Conservation (phyloP, 2,113 vertebrate genomes). For the Chaenocephalus aceratus region DNA sequence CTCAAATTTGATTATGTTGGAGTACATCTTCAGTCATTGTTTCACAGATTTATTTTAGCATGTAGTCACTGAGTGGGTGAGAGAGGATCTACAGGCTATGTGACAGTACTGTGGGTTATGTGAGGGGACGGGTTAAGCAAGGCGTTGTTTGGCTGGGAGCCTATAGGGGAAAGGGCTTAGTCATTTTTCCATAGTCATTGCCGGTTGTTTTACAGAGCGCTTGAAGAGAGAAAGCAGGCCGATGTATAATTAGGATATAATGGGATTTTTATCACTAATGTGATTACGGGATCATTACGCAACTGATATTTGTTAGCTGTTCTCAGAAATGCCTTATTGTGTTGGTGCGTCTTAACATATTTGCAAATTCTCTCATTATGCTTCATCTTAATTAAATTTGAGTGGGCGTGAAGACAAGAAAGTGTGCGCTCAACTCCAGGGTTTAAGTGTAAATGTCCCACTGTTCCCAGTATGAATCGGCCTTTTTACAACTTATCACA, state of each 20-base stretch:
- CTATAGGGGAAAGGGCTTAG: slow-evolving; percentile 37
- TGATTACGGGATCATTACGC: slow-evolving; percentile 64
- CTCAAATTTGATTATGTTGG: slow-evolving; percentile 60
- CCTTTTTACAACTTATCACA: slow-evolving; percentile 21
- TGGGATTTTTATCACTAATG: slow-evolving; percentile 71
- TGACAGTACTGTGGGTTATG: slow-evolving; percentile 30
- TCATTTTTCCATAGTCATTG: slow-evolving; percentile 48
- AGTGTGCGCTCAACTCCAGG: background rate
- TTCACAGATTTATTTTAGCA: slow-evolving; percentile 59
- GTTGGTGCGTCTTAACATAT: slow-evolving; percentile 22
- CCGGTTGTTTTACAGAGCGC: slow-evolving; percentile 40
- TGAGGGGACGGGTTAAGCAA: slow-evolving; percentile 45
- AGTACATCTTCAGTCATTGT: slow-evolving; percentile 61
- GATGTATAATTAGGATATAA: slow-evolving; percentile 64
- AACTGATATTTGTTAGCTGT: slow-evolving; percentile 56
- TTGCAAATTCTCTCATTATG: slow-evolving; percentile 28
- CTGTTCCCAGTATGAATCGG: slow-evolving; percentile 5
- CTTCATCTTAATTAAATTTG: slow-evolving; percentile 16
- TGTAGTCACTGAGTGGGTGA: slow-evolving; percentile 39
- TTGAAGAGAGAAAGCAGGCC: slow-evolving; percentile 38
- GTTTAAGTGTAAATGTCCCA: slow-evolving; percentile 40
- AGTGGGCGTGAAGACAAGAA: slow-evolving; percentile 9
- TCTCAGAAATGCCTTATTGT: slow-evolving; percentile 43
- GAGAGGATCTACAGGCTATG: slow-evolving; percentile 24
- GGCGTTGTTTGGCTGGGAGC: slow-evolving; percentile 22